Conservation (phyloP, 2,113 vertebrate genomes). For the Platysternon megacephalum region DNA sequence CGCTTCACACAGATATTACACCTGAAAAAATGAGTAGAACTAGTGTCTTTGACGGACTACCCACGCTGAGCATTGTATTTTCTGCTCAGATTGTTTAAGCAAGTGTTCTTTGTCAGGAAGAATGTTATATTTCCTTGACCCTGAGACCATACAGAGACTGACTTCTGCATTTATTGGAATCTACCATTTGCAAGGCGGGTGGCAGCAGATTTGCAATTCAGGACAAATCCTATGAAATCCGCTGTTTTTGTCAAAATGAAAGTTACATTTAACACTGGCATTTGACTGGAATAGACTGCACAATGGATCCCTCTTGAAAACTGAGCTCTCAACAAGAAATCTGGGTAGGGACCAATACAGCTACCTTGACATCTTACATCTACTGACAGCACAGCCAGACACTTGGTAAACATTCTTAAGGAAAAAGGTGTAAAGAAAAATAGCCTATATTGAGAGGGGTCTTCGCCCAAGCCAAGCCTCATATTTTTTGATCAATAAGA, state of each 20-base stretch:
- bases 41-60: too few species aligned
- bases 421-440: background rate
- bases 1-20: rapidly evolving
- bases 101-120: background rate
- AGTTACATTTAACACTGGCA: background rate
- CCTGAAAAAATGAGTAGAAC: too few species aligned
- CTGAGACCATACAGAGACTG: background rate
- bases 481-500: background rate
- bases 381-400: background rate
- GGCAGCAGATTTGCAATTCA: too few species aligned
- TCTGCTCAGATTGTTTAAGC: background rate
- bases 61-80: too few species aligned
- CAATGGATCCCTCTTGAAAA: background rate
- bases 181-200: background rate
- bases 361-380: background rate
- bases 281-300: background rate
- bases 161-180: background rate
- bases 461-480: background rate
- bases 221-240: background rate
- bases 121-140: background rate
- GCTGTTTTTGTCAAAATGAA: background rate
- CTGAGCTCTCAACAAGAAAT: background rate
- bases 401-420: background rate
- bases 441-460: background rate
- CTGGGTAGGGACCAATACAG: background rate